Evolutionary conservation across 2,888 invertebrate species (phyloP).

Genomic region (Drosophila trichaetosa): DNA sequence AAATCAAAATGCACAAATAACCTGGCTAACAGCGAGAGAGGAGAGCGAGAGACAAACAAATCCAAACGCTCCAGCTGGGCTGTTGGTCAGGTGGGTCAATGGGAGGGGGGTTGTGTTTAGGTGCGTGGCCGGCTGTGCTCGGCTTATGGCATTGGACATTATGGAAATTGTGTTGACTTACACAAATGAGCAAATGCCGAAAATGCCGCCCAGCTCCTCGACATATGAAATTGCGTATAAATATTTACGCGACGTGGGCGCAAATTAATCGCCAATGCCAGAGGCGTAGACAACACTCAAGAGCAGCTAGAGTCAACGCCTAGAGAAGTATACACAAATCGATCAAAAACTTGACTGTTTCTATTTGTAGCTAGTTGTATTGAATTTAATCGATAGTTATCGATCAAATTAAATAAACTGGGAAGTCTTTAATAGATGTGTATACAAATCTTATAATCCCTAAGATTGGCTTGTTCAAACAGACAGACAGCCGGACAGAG

Average conservation of each 20-base stretch:
- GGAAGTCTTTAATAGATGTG: not conserved
- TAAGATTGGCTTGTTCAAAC: not conserved
- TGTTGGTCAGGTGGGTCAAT: not conserved
- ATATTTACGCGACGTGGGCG: constrained; percentile 71
- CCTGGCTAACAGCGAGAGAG: constrained; percentile 37
- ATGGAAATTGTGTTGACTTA: constrained; percentile 77
- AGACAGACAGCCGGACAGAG: not conserved
- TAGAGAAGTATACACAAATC: not conserved
- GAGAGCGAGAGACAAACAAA: constrained; percentile 20
- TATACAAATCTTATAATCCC: not conserved
- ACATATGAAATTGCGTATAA: constrained; percentile 72
- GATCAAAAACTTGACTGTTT: not conserved
- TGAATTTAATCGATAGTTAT: not conserved
- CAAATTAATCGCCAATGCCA: constrained; percentile 64
- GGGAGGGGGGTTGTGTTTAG: not conserved
- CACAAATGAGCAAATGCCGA: constrained; percentile 73
- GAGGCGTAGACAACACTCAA: constrained; percentile 3
- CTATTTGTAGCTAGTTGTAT: not conserved
- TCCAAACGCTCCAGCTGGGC: constrained; percentile 48
- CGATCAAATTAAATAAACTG: not conserved
- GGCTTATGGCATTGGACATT: constrained; percentile 52
- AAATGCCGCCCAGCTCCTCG: constrained; percentile 46
- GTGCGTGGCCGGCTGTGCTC: constrained; percentile 5
- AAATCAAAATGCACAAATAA: constrained; percentile 78
- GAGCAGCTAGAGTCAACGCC: not conserved